Evolutionary conservation across 2,888 invertebrate species (phyloP).

Genomic region (Catocala sponsa): DNA sequence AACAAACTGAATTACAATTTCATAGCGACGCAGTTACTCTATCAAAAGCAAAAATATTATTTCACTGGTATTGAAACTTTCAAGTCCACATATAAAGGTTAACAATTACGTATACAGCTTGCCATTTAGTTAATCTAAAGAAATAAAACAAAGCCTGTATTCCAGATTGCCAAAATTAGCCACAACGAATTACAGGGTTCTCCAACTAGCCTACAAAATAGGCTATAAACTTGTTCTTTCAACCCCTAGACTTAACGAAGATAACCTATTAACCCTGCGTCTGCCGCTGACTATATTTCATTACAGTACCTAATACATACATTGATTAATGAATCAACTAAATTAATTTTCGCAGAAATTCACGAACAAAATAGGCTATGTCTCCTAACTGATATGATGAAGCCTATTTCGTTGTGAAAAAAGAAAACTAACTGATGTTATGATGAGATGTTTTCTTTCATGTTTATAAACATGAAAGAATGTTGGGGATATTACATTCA

Average conservation of each 20-base stretch:
- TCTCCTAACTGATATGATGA: not conserved
- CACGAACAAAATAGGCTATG: not conserved
- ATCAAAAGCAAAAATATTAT: too few species aligned
- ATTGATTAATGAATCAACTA: slow-evolving; percentile 29
- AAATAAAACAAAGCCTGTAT: not conserved
- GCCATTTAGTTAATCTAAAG: too few species aligned
- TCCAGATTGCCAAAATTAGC: not conserved
- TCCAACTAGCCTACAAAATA: not conserved
- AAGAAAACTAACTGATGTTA: not conserved
- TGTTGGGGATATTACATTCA: too few species aligned
- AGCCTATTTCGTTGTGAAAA: not conserved
- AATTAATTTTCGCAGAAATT: slow-evolving; percentile 24
- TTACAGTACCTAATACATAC: slow-evolving; percentile 36
- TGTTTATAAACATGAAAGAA: too few species aligned
- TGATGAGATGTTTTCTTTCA: not conserved
- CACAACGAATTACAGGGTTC: not conserved
- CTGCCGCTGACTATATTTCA: slow-evolving; percentile 22
- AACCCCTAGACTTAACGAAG: slow-evolving; percentile 15
- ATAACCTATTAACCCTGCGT: slow-evolving; percentile 17
- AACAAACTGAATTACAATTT: too few species aligned
- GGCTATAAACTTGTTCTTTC: not conserved
- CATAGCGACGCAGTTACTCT: too few species aligned
- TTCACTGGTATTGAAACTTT: too few species aligned
- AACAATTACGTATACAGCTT: too few species aligned
- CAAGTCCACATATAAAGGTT: too few species aligned